These are phyloP conservation scores for Eidolon helvum DNA, from an alignment of 2,113 vertebrate species.

Conservation along the genomic window DNA sequence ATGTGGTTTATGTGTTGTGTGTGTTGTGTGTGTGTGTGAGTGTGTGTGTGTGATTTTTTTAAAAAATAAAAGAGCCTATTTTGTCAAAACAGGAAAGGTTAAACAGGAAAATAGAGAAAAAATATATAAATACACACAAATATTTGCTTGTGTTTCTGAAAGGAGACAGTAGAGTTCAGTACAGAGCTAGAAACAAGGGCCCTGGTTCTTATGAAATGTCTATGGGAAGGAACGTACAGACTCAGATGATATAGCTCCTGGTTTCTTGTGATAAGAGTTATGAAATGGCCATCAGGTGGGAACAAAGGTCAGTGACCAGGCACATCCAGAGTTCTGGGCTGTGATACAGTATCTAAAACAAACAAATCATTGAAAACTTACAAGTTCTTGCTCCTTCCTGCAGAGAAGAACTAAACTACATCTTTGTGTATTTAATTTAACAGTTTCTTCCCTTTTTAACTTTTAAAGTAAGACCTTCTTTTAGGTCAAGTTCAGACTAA, in stretches of 20 bases:
- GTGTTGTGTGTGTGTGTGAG: neutral
- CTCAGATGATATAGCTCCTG: neutral
- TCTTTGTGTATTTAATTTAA: neutral
- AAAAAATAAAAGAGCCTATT: neutral
- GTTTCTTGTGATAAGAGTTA: neutral
- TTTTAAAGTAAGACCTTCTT: neutral
- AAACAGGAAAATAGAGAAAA: neutral
- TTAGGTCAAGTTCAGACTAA: neutral
- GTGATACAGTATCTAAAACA: neutral
- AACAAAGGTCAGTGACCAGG: neutral
- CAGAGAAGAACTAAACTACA: neutral
- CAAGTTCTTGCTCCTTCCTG: neutral
- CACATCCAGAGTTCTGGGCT: neutral
- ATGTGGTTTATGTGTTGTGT: too few species aligned
- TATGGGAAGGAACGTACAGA: neutral
- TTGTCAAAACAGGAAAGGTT: neutral
- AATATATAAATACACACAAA: neutral
- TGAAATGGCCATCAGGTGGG: neutral
- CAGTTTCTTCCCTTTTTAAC: neutral
- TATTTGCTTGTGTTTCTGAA: constrained; percentile 49
- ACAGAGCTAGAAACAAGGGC: constrained; percentile 44
- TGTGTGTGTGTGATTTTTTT: neutral
- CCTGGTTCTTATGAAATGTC: neutral
- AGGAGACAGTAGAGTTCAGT: constrained; percentile 63
- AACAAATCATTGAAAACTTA: neutral